phyloP scores from a whole-genome alignment of 2,888 invertebrate genomes.

The Agrenia bidenticulata region DNA sequence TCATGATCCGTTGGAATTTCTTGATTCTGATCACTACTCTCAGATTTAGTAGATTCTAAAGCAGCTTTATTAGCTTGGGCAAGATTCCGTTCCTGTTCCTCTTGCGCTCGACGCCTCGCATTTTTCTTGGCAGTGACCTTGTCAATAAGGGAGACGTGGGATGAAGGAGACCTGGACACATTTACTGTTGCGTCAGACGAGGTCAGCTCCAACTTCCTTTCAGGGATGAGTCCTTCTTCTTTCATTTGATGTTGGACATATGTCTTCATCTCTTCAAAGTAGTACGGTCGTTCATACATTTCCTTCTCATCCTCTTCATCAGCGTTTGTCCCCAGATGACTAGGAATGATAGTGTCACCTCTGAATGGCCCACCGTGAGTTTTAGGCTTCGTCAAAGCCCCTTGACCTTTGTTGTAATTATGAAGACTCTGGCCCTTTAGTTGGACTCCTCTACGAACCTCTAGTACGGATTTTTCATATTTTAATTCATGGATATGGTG shows the following conservation, averaged over 20 bases:
- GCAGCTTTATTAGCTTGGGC: too few species aligned
- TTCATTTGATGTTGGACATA: slow-evolving; percentile 22
- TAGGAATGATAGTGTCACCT: slow-evolving; percentile 4
- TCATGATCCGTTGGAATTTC: too few species aligned
- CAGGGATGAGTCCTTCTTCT: slow-evolving; percentile 10
- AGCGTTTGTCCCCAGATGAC: not conserved
- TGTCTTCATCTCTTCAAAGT: slow-evolving; percentile 24
- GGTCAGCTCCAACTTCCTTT: slow-evolving; percentile 1
- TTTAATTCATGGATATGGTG: slow-evolving; percentile 24
- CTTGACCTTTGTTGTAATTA: not conserved
- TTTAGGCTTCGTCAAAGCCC: not conserved
- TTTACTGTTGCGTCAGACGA: too few species aligned
- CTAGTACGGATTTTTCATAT: slow-evolving; percentile 9
- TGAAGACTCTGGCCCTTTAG: not conserved
- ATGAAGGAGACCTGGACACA: too few species aligned
- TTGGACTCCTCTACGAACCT: not conserved
- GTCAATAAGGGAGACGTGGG: too few species aligned
- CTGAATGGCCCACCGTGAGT: slow-evolving; percentile 23
- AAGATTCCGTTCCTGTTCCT: too few species aligned
- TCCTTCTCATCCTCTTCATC: slow-evolving; percentile 24
- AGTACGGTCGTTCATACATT: slow-evolving; percentile 24
- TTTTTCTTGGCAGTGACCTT: too few species aligned
- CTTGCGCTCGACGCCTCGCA: too few species aligned
- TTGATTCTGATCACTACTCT: too few species aligned
- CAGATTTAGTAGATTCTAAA: too few species aligned